Base-by-base conservation (phyloP, 2,888 invertebrate species). In the Xanthorhoe spadicearia region DNA sequence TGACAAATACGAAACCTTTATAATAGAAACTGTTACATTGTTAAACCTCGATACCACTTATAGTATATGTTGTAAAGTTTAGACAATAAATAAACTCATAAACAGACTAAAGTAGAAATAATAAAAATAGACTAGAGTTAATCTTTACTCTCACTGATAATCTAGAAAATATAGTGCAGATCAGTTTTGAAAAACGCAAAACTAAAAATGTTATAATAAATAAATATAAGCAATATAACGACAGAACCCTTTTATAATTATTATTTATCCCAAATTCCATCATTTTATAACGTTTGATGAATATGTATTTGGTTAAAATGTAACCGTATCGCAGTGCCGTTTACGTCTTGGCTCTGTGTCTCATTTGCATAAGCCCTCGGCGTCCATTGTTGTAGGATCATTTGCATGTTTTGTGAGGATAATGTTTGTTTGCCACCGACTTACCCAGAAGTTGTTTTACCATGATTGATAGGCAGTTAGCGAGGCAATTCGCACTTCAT, bases 291-390 rank as follows among this genome's bases (percentile, higher is more conserved):
- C 48, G 18, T 63, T 64, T 82, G 77, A 81, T 78, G 73, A 83
- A 88, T 85, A n/a, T n/a, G n/a, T n/a, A 87, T 90, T 89, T 90
- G 91, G 90, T 92, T 89, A 88, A 82, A 88, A 84, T 90, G 86
- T 86, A 90, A 92, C 91, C 92, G 87, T 89, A 88, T 80, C 85
- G 91, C 91, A 90, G 87, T 89, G 86, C 80, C 81, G 83, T 86
- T 90, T 87, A 87, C 79, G 52, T 75, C 64, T 63, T 63, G 49
- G 46, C 38, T 77, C 71, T 53, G 57, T 68, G 74, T 74, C 71
- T 82, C 76, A 87, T 89, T 90, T 88, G 74, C 89, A 92, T 90
- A 85, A 74, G 77, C 75, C 76, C 32, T 55, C 66, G 60, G 50
- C 57, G 48, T 61, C 60, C 68, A 77, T 80, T 83, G 81, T 85